phyloP scores from a whole-genome alignment of 2,113 vertebrate species.

The Nettapus auritus region DNA sequence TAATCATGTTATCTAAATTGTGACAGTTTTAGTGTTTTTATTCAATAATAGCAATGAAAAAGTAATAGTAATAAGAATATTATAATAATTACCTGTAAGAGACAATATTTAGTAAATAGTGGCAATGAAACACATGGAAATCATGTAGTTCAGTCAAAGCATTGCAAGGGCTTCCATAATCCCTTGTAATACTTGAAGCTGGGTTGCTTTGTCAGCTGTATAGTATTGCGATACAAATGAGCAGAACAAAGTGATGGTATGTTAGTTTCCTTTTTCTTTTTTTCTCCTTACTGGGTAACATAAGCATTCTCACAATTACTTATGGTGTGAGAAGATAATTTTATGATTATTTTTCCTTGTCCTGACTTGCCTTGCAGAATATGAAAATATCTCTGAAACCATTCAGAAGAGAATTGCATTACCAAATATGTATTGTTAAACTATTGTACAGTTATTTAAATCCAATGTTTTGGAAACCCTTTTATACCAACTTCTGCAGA shows the following conservation, averaged over 20 bases:
- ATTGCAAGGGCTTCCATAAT: background rate
- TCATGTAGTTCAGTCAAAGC: background rate
- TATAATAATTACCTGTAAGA: background rate
- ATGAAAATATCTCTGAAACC: background rate
- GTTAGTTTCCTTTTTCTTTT: background rate
- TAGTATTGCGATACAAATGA: background rate
- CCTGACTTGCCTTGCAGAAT: background rate
- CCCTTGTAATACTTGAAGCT: background rate
- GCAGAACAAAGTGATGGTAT: background rate
- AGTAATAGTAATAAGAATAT: background rate
- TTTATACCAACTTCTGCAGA: background rate
- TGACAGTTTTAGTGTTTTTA: background rate
- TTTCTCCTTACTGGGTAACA: background rate
- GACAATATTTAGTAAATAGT: background rate
- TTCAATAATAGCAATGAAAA: background rate
- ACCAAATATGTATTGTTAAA: background rate
- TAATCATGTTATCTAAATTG: background rate
- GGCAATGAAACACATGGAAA: background rate
- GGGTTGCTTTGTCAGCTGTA: background rate
- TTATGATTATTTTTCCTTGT: background rate
- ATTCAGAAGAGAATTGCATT: background rate
- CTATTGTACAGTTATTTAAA: background rate
- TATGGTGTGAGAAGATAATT: background rate
- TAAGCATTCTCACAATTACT: background rate
- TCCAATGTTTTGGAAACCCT: background rate